Evolutionary conservation across 2,888 invertebrate genomes (phyloP), one percentile per base, ranked within the genome.

Genomic region (Teleogryllus oceanicus): DNA sequence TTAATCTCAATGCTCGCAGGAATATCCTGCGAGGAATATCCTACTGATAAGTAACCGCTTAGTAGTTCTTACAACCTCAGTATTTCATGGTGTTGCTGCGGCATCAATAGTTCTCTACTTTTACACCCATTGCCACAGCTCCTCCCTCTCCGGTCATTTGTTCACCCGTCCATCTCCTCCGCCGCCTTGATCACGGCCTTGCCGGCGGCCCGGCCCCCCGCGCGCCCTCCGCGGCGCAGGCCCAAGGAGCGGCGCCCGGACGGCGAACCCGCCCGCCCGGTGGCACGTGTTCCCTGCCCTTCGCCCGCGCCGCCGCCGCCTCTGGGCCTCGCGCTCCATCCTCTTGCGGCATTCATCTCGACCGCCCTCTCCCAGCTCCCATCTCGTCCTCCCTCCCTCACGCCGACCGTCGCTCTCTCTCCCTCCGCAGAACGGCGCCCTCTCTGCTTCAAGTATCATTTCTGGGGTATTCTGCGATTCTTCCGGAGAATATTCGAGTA

Each of bases 211-310:
- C n/a, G n/a, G n/a, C n/a, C n/a, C 37, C 37, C 37, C 62, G n/a
- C 62, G 62, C 62, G n/a, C 13, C 62, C 13, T 8, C 37, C n/a
- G 62, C 13, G n/a, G n/a, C 62, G 62, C 13, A n/a, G 62, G n/a
- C 62, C 16, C 62, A 10, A 62, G 62, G 62, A 62, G 62, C 13
- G n/a, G 62, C 62, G n/a, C 62, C 16, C 62, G 62, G 62, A 13
- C 62, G 62, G 62, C 62, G 62, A 62, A 62, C 62, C 62, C 62
- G 62, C 62, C 13, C 13, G 62, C n/a, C 62, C 62, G 62, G 16
- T 12, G 62, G 62, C 62, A 62, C 62, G 62, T 62, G 62, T 62
- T 62, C 62, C n/a, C n/a, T 50, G n/a, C 78, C 51, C 20, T 50
- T 8, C 37, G 37, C 37, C 37, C 37, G 37, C 37, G 37, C 37